Base-by-base conservation (phyloP, 30 jellyfish, hydroid and myxozoan species). In the Haliclystus octoradiatus region DNA sequence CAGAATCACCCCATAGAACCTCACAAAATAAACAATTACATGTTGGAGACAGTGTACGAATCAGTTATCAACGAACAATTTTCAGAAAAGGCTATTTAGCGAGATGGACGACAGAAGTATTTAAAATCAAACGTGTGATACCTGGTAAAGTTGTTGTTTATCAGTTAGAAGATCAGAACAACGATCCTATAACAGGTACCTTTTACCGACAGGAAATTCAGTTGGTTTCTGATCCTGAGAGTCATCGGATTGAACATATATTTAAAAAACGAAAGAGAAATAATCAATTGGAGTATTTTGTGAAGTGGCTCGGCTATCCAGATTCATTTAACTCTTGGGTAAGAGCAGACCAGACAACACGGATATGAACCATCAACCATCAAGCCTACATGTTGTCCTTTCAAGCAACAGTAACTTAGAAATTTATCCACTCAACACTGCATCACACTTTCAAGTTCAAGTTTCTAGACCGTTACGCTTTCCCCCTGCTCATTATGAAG, bases 401-500 rank as follows among this genome's bases (percentile, higher is more conserved):
- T 53, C 79, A 35, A 34, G 79, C 77, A 69, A 69, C 73, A 40
- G 75, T 49, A 22, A 4, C 14, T 24, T 49, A 75, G n/a, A 23
- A 12, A 69, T 49, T 22, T 49, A 24, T 27, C 75, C 79, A 69
- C 31, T 25, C 74, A 69, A 69, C 35, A 69, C 49, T 23, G 29
- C 73, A 40, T 22, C 79, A 2, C 35, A 75, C 49, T 69, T 40
- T 50, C 26, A 50, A 32, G 75, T 69, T 28, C n/a, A 49, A 1
- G 32, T 69, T 24, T 40, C 57, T 22, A 69, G 31, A 49, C 50
- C 79, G n/a, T 29, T 69, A 25, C 50, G 26, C 9, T 33, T 69
- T 33, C 46, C 26, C 32, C 75, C 66, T 66, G 74, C 2, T 2
- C 22, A 35, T 28, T 69, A 75, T 75, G 75, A 49, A 26, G 79